These are phyloP conservation scores for Syngnathus scovelli DNA, from an alignment of 2,113 vertebrate species.

Conservation along the genomic window DNA sequence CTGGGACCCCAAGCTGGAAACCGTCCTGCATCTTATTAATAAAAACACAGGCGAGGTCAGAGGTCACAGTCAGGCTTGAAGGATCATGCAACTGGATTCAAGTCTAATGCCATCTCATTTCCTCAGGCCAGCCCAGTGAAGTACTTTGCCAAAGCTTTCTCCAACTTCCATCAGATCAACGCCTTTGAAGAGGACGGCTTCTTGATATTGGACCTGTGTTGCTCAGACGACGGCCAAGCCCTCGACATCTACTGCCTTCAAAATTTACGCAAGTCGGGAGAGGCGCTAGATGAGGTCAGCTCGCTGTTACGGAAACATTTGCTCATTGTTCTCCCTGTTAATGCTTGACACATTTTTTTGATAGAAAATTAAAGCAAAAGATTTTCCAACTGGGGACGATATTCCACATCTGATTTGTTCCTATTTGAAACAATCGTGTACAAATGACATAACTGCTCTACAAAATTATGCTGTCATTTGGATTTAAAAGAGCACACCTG, in stretches of 20 bases:
- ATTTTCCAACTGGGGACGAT: too few relatives aligned
- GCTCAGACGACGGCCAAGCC: conserved; percentile 74
- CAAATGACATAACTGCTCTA: background rate
- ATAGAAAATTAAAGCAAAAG: too few relatives aligned
- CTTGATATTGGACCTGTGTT: conserved; percentile 85
- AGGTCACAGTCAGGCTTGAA: background rate
- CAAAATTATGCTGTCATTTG: background rate
- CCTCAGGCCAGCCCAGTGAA: conserved; percentile 73
- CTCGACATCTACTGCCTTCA: conserved; percentile 77
- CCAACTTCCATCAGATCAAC: conserved; percentile 90
- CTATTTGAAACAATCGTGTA: background rate
- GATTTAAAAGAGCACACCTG: background rate
- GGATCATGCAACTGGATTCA: background rate
- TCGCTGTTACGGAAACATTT: background rate
- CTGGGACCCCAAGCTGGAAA: conserved; percentile 87
- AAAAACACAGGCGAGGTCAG: conserved; percentile 83
- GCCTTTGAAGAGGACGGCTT: conserved; percentile 85
- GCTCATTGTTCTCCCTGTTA: background rate
- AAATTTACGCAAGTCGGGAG: conserved; percentile 80
- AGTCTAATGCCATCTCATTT: background rate
- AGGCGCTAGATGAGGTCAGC: conserved; percentile 80
- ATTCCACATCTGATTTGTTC: background rate
- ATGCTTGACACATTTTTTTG: too few relatives aligned
- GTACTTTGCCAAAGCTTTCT: conserved; percentile 75
- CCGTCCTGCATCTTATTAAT: conserved; percentile 81